Evolutionary conservation across 1,140 invertebrate species (phyloP), one percentile per base, ranked within the genome.

Genomic region (Macrocentrus cingulum): DNA sequence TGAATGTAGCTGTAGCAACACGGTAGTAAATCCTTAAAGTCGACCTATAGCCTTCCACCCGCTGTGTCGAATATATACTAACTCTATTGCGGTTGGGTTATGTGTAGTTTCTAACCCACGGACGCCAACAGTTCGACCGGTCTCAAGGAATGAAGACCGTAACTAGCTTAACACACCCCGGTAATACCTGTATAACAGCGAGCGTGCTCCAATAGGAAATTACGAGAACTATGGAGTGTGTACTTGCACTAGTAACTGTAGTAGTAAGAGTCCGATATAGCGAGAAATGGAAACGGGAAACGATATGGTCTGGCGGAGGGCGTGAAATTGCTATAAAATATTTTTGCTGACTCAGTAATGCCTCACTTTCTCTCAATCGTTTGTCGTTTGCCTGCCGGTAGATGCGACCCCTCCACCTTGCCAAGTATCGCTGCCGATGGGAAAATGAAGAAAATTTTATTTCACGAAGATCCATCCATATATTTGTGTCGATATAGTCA

Each of bases 81-180:
- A 39, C 36, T 39, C 36, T 39, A 39, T 39, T 39, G 36, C 36
- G 36, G 36, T 39, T 39, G n/a, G 36, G 36, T 39, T 39, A 39
- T 39, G 36, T 39, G 36, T 39, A 39, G 8, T 39, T 39, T 39
- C 36, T 13, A 39, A 15, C 36, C 36, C 36, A 13, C 36, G 36
- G 13, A 13, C 36, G 36, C 36, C 7, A 39, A 15, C 36, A 15
- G 36, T 39, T 39, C 8, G 36, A 39, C 36, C 36, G 36, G 7
- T 8, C 36, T n/a, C 8, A 13, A 4, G 36, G 36, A 11, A 39
- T 39, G 13, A 15, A 13, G 13, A 39, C 52, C 58, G 51, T 60
- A 60, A 60, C 58, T 60, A 51, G 51, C 52, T 60, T 60, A 60
- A 60, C 52, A 55, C 44, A 45, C 58, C 52, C 36, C 23, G 36